Evolutionary conservation across 1,140 invertebrate species (phyloP).

Genomic region (Drosophila athabasca): DNA sequence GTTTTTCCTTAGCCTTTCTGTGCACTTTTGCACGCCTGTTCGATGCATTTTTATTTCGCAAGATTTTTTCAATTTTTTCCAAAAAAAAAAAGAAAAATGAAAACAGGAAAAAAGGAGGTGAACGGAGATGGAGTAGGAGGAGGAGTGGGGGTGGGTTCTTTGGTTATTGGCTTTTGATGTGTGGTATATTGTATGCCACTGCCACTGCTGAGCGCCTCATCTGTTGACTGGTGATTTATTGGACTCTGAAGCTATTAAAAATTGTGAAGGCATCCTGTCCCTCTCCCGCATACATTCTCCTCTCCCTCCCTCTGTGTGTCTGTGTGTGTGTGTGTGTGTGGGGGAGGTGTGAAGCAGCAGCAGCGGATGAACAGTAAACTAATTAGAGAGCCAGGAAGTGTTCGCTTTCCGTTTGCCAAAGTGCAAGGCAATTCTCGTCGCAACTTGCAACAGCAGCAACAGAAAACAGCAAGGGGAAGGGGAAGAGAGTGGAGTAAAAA

Average conservation of each 20-base stretch:
- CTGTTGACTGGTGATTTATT: slow-evolving; percentile 38
- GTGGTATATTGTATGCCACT: not conserved
- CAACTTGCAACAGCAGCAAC: not conserved
- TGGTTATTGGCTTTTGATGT: slow-evolving; percentile 10
- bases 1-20: slow-evolving; percentile 30
- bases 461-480: too few species aligned
- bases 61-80: slow-evolving; percentile 55
- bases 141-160: not conserved
- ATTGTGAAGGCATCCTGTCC: slow-evolving; percentile 22
- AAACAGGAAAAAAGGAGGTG: not conserved
- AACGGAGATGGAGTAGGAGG: too few species aligned
- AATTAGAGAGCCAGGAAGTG: too few species aligned
- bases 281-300: too few species aligned
- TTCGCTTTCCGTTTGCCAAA: too few species aligned
- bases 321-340: not conserved
- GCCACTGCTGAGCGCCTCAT: slow-evolving; percentile 38
- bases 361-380: too few species aligned
- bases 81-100: not conserved
- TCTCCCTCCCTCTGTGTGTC: not conserved
- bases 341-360: not conserved
- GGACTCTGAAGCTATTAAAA: slow-evolving; percentile 7
- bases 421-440: too few species aligned
- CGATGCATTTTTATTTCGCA: slow-evolving; percentile 69
- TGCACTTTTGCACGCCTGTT: slow-evolving; percentile 60
- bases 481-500: not conserved